Base-by-base conservation (phyloP, 1,140 invertebrate genomes). In the Nasonia vitripennis region DNA sequence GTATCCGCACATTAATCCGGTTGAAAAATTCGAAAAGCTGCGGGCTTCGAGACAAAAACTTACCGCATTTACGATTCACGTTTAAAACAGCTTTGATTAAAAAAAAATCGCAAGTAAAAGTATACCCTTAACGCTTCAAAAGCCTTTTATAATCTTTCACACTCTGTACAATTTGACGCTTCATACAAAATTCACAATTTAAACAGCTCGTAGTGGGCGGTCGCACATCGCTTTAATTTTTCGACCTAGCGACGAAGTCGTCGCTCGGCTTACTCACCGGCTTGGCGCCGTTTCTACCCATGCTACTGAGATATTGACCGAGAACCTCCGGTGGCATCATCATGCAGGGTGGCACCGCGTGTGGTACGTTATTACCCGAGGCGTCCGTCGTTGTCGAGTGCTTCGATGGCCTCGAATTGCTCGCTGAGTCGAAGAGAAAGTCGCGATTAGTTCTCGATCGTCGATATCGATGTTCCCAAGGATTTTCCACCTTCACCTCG, bases 301-400 rank as follows among this genome's bases (percentile, higher is more conserved):
- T 73, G 81, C 85, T 91, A 83, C 83, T 90, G 37, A 93, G 71
- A 81, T 92, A 93, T 34, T 90, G 86, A 45, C 88, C 90, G 68
- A 93, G 87, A 62, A 92, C 87, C 90, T 92, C 91, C 37, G 92
- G 89, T 11, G 92, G 86, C 67, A 91, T 89, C 80, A 88, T 84
- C 86, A 89, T 87, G 12, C 87, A 85, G n/a, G 85, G 14, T 55
- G 87, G 75, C 20, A 80, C 75, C 73, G 86, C 75, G 2, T 73
- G 27, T 20, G 87, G 86, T 23, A 68, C n/a, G 55, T 87, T 84
- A 78, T 87, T 86, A 81, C 74, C 84, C 7, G 81, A 41, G 0
- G 87, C 27, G 55, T 86, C 34, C 1, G 37, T 70, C 71, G 87
- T 86, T 84, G 78, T 77, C 55, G 74, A 73, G 78, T 87, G 81